Conservation (phyloP, 1,140 invertebrate genomes). For the Marisa cornuarietis region DNA sequence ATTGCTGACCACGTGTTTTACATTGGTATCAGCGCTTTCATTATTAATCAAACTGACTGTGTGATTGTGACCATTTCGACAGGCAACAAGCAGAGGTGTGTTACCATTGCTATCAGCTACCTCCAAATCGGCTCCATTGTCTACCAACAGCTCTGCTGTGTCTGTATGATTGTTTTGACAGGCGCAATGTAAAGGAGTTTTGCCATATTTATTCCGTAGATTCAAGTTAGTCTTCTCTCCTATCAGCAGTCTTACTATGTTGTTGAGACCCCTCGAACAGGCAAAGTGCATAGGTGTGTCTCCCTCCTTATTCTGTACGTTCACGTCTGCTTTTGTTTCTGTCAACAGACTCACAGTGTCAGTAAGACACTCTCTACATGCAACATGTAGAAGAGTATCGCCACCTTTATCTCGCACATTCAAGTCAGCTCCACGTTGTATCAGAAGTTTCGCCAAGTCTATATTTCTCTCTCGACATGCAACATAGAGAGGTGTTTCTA, state of each 20-base stretch:
- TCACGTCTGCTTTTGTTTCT: too few species aligned
- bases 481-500: not conserved
- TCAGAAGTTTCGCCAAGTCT: not conserved
- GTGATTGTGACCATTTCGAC: conserved; percentile 8
- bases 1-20: conserved; percentile 46
- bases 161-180: not conserved
- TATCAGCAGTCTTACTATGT: not conserved
- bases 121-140: conserved; percentile 39
- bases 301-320: too few species aligned
- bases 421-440: not conserved
- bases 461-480: not conserved
- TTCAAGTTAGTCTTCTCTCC: not conserved
- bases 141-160: conserved; percentile 25
- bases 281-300: not conserved
- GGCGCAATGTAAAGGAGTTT: not conserved
- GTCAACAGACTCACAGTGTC: too few species aligned
- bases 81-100: conserved; percentile 37
- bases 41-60: conserved; percentile 30
- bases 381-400: too few species aligned
- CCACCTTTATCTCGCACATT: too few species aligned
- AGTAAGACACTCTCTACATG: too few species aligned
- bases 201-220: not conserved
- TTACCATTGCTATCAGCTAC: conserved; percentile 37
- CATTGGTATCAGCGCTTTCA: conserved; percentile 36
- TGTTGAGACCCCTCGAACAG: not conserved